Evolutionary conservation across 2,113 vertebrate genomes (phyloP).

Genomic region (Gadus macrocephalus): DNA sequence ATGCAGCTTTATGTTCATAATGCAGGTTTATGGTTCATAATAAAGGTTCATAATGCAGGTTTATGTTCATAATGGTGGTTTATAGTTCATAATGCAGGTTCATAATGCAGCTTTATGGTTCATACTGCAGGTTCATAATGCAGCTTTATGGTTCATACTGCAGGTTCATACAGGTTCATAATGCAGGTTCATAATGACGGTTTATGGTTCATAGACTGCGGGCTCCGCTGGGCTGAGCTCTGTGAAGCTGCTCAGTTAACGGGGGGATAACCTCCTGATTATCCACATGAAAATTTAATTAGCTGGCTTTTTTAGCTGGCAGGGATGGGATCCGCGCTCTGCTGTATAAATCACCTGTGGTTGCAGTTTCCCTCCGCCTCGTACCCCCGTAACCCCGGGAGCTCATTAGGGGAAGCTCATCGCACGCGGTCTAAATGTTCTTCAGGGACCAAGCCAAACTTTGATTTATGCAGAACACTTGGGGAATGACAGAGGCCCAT

Average conservation of each 20-base stretch:
- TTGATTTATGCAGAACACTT: constrained; percentile 41
- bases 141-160: too few relatives aligned
- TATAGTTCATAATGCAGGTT: too few relatives aligned
- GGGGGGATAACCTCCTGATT: constrained; percentile 56
- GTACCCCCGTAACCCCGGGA: constrained; percentile 27
- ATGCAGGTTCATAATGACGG: too few relatives aligned
- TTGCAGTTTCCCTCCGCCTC: constrained; percentile 30
- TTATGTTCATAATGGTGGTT: too few relatives aligned
- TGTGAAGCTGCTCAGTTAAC: constrained; percentile 57
- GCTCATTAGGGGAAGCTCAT: constrained; percentile 54
- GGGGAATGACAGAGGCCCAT: constrained; percentile 24
- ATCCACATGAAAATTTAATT: constrained; percentile 73
- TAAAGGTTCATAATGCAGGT: too few relatives aligned
- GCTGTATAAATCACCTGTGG: constrained; percentile 51
- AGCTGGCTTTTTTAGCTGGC: constrained; percentile 50
- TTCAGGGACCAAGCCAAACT: constrained; percentile 47
- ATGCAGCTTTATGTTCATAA: too few relatives aligned
- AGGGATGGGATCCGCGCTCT: constrained; percentile 35
- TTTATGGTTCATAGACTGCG: constrained; percentile 32
- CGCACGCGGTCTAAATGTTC: constrained; percentile 45
- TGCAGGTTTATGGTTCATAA: constrained; percentile 29
- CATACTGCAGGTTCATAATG: too few relatives aligned
- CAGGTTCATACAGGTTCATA: too few relatives aligned
- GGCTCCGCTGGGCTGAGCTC: constrained; percentile 34
- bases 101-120: too few relatives aligned